Percentiles rank a stretch among this genome's conserved stretches.
phyloP scores from a whole-genome alignment of 2,113 vertebrate genomes.

The Ondatra zibethicus region DNA sequence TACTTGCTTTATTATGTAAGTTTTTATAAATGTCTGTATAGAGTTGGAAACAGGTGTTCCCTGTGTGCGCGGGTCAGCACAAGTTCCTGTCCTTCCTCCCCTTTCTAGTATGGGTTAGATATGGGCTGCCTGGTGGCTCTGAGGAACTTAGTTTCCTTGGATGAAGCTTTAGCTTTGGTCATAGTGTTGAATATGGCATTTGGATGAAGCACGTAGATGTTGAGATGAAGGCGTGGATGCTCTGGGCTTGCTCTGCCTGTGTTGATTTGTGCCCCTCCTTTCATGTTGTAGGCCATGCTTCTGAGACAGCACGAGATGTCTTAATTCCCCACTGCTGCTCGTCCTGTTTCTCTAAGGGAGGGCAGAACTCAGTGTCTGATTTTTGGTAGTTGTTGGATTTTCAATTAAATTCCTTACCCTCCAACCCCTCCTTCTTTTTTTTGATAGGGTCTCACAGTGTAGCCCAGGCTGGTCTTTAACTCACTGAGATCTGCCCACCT shows the following conservation, averaged over 20 bases:
- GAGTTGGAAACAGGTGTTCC: neutral
- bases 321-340: neutral
- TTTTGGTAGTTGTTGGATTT: neutral
- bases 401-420: neutral
- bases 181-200: neutral
- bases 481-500: neutral
- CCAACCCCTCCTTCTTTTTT: neutral
- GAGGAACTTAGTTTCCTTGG: neutral
- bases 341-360: neutral
- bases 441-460: neutral
- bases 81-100: neutral
- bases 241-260: neutral
- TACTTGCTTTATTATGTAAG: neutral
- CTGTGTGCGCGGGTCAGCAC: neutral
- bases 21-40: neutral
- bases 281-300: neutral
- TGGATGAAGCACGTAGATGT: neutral
- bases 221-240: neutral
- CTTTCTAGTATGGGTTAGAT: neutral
- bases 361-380: neutral
- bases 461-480: neutral
- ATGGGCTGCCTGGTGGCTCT: neutral
- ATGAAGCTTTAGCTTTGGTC: neutral
- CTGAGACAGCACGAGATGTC: neutral
- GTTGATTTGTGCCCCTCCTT: neutral